Conservation (phyloP, 2,888 invertebrate genomes). For the Patella ulyssiponensis region DNA sequence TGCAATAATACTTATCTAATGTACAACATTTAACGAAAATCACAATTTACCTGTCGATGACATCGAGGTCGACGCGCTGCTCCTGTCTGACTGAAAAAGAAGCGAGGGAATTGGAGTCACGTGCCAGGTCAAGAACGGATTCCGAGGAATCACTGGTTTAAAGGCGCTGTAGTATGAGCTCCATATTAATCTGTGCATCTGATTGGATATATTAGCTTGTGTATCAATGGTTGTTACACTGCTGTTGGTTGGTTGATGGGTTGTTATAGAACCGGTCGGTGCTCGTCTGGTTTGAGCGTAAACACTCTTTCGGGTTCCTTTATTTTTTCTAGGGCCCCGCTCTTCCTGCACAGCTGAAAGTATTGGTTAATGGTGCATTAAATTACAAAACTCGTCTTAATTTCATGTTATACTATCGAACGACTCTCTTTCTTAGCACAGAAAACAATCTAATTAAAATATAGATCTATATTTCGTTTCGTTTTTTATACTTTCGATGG, state of each 20-base stretch:
- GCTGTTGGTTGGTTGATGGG: constrained; percentile 14
- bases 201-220: neutral
- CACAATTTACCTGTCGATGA: no score
- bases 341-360: constrained; percentile 86
- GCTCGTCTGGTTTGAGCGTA: constrained; percentile 1
- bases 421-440: no score
- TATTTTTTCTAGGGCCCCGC: constrained; percentile 81
- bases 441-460: no score
- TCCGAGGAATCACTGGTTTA: constrained; percentile 42
- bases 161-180: constrained; percentile 44
- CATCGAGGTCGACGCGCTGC: no score
- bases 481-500: no score
- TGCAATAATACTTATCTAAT: no score
- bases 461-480: no score
- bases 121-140: constrained; percentile 15
- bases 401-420: no score
- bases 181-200: constrained; percentile 25
- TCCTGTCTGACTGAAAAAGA: no score
- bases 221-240: constrained; percentile 4
- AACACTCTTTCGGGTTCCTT: constrained; percentile 43
- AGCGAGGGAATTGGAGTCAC: neutral
- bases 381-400: no score
- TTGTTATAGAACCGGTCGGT: constrained; percentile 9
- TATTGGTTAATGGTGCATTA: no score
- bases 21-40: no score